Conservation (phyloP, 2,888 invertebrate genomes). For the Andrena marginata region DNA sequence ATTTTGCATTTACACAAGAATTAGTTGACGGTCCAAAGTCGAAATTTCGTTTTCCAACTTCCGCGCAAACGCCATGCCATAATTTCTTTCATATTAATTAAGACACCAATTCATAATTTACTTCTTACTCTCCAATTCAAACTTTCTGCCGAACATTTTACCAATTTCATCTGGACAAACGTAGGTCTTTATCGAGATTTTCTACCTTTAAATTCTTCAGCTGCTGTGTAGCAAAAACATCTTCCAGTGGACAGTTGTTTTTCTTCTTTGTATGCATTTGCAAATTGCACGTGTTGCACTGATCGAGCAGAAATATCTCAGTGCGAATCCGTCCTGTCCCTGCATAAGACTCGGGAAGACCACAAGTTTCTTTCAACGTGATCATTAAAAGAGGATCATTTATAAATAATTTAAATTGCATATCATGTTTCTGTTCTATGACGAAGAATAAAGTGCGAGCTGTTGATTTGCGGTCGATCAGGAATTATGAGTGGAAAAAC, state of each 20-base stretch:
- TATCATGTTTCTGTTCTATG: background rate
- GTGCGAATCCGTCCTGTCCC: background rate
- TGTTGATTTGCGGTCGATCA: too few species aligned
- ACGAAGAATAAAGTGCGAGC: background rate
- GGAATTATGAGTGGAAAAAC: too few species aligned
- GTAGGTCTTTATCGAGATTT: too few species aligned
- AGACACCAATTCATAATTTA: background rate
- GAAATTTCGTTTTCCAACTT: conserved; percentile 1
- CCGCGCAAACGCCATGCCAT: background rate
- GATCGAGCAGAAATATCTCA: background rate
- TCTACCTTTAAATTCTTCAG: too few species aligned
- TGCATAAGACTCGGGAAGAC: background rate
- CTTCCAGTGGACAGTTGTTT: too few species aligned
- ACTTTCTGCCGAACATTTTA: too few species aligned
- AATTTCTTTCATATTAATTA: background rate
- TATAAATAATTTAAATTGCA: conserved; percentile 15
- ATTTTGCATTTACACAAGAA: background rate
- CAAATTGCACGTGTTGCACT: too few species aligned
- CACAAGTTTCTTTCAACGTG: background rate
- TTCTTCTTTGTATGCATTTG: too few species aligned
- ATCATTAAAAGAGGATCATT: background rate
- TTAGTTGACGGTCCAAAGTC: background rate
- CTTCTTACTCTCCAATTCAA: too few species aligned
- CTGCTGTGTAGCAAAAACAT: too few species aligned
- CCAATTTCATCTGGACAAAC: too few species aligned